Evolutionary conservation across 1,140 invertebrate genomes (phyloP).

Genomic region (Drosophila busckii): DNA sequence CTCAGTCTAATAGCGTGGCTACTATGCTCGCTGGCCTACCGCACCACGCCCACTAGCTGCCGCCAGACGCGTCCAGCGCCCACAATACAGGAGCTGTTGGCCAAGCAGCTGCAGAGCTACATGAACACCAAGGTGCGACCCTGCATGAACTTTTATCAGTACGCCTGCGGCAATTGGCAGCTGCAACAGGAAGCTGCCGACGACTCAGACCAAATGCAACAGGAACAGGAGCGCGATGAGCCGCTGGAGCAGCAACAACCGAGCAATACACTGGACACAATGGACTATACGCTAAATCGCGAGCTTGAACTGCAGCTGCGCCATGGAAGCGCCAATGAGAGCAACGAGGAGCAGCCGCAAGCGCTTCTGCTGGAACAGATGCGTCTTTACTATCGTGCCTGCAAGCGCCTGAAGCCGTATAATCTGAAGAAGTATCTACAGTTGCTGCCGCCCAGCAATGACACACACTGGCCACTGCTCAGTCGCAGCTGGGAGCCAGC

Average conservation of each 20-base stretch:
- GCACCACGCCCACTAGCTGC: constrained; percentile 68
- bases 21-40: constrained; percentile 61
- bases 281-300: constrained; percentile 54
- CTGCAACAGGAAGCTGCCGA: constrained; percentile 55
- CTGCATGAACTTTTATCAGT: constrained; percentile 76
- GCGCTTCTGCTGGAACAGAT: constrained; percentile 36
- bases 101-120: constrained; percentile 63
- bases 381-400: constrained; percentile 62
- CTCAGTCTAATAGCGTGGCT: constrained; percentile 63
- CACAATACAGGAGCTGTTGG: constrained; percentile 58
- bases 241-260: constrained; percentile 45
- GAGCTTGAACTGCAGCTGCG: constrained; percentile 52
- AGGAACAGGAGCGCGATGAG: not conserved
- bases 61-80: constrained; percentile 50
- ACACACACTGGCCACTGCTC: constrained; percentile 51
- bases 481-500: constrained; percentile 55
- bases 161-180: constrained; percentile 72
- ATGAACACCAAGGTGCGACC: constrained; percentile 61
- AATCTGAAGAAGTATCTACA: constrained; percentile 72
- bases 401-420: constrained; percentile 70
- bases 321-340: constrained; percentile 23
- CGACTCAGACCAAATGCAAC: constrained; percentile 31
- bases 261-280: constrained; percentile 48
- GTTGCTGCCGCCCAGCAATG: constrained; percentile 45
- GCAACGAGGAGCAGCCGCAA: constrained; percentile 18